A percentile compares a stretch with the other conserved stretches of the same genome.
These are phyloP conservation scores for Nycteola revayana DNA, from an alignment of 2,888 invertebrate species.

Conservation along the genomic window DNA sequence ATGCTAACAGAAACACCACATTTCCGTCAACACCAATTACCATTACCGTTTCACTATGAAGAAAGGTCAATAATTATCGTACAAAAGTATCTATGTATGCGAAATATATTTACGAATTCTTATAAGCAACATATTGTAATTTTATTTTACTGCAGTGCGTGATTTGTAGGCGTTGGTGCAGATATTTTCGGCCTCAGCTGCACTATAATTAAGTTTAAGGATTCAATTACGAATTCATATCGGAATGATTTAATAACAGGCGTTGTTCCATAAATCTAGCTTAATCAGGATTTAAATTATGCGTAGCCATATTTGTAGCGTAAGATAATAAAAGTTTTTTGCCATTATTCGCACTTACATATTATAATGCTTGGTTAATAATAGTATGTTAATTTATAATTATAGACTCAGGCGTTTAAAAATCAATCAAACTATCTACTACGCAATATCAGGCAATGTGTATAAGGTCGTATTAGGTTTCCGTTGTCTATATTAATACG, in stretches of 20 bases:
- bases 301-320: too few species aligned
- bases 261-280: too few species aligned
- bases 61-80: not conserved
- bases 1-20: constrained; percentile 13
- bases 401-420: too few species aligned
- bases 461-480: too few species aligned
- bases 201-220: constrained; percentile 18
- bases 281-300: too few species aligned
- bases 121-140: not conserved
- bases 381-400: too few species aligned
- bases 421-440: too few species aligned
- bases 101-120: not conserved
- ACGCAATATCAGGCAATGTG: too few species aligned
- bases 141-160: constrained; percentile 9
- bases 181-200: constrained; percentile 10
- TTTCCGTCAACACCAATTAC: constrained; percentile 15
- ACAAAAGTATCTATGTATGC: constrained; percentile 20
- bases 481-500: too few species aligned
- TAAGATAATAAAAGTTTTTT: too few species aligned
- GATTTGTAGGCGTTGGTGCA: constrained; percentile 16
- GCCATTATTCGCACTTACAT: too few species aligned
- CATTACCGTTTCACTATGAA: constrained; percentile 18
- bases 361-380: too few species aligned
- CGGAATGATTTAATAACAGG: constrained; percentile 7
- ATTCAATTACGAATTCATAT: constrained; percentile 9